A percentile compares a stretch with the other conserved stretches of the same genome.
Evolutionary conservation across 2,797 vertebrate species (phyloP).

Genomic region (Iguana delicatissima): DNA sequence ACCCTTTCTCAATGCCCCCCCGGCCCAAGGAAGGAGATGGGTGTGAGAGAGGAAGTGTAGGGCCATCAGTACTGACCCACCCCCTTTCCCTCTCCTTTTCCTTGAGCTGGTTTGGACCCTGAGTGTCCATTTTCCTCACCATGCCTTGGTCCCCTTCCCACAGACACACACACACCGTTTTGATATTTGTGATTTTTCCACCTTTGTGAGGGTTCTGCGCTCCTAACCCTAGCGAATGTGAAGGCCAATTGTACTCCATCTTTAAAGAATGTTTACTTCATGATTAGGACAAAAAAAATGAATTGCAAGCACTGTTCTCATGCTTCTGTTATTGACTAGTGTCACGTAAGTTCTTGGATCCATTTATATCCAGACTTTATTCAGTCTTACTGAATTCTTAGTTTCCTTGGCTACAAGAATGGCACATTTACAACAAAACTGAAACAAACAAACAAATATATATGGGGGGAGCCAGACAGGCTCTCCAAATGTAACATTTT

Average conservation of each 20-base stretch:
- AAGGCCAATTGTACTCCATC: not conserved
- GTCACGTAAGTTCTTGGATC: not conserved
- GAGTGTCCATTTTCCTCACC: too few species aligned
- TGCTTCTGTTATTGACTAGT: not conserved
- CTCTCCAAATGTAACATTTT: not conserved
- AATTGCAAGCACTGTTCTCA: not conserved
- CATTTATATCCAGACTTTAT: not conserved
- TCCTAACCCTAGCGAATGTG: too few species aligned
- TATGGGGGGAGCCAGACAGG: not conserved
- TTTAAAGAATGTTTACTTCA: constrained; percentile 6
- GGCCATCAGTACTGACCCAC: too few species aligned
- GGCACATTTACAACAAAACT: not conserved
- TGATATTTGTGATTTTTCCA: too few species aligned
- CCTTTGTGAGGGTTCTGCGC: too few species aligned
- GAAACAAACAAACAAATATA: not conserved
- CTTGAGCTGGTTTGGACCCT: too few species aligned
- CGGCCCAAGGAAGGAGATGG: too few species aligned
- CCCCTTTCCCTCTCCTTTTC: too few species aligned
- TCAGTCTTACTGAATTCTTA: not conserved
- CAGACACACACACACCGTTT: too few species aligned
- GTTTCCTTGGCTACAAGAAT: not conserved
- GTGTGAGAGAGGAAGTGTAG: too few species aligned
- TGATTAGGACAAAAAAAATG: not conserved
- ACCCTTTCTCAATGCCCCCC: too few species aligned
- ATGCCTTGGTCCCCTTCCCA: too few species aligned